Evolutionary conservation across 1,140 invertebrate species (phyloP), one percentile per base, ranked within the genome.

Genomic region (Maconellicoccus hirsutus): DNA sequence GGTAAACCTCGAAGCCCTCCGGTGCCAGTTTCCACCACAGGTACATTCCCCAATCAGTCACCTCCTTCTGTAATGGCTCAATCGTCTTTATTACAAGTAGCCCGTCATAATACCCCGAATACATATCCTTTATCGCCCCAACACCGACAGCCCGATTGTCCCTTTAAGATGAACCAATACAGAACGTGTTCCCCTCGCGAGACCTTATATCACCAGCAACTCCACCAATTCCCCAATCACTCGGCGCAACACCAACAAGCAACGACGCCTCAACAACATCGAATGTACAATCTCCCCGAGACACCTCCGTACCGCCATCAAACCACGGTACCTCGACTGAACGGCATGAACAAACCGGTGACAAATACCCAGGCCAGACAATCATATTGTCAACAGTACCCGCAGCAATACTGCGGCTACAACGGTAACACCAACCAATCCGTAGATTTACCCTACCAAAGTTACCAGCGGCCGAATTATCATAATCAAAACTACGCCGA

Each of bases 351-450:
- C 42, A 70, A 71, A 26, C 59, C 72, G 70, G 59, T 29, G 69
- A 73, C 19, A 82, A 81, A 75, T 80, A 81, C 6, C 76, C 84
- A 1, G 82, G 82, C 42, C 42, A 12, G 33, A 72, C 76, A 29
- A 81, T 74, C 23, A 81, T 79, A 78, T 59, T 78, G 77, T 63
- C 78, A 79, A 71, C 76, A 80, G 25, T 79, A 79, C 69, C 70
- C 72, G 0, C 78, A 79, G 1, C 73, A 72, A 22, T 38, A 73
- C 69, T 76, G 72, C 72, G 72, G 71, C 12, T 75, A 76, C 0
- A 80, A 80, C 0, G 82, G 82, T 69, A 76, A 73, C 69, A 74
- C 71, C 16, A 75, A 75, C 72, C 26, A 42, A 6, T 74, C 75
- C 39, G 69, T 23, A 73, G 14, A 74, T 75, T 38, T 71, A 73